Evolutionary conservation across 2,888 invertebrate genomes (phyloP), one percentile per base, ranked within the genome.

Genomic region (Helleia helle): DNA sequence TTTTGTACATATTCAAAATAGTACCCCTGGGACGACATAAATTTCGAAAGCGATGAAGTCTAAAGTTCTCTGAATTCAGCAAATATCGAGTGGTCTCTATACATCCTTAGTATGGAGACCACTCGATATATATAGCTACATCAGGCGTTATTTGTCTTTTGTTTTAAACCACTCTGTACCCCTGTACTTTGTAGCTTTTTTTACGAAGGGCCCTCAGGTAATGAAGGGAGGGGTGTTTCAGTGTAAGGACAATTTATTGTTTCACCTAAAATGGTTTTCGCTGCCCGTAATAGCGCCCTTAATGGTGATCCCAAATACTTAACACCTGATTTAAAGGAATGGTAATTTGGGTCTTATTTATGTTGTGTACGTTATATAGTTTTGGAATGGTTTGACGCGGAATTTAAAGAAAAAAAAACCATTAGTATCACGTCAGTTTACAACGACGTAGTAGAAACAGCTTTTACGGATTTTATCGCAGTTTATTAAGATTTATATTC

Each of bases 91-190:
- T 73, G 77, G 67, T 71, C 70, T 72, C 61, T 54, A 56, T 63
- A 67, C 68, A 67, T n/a, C n/a, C n/a, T n/a, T n/a, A n/a, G n/a
- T n/a, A n/a, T n/a, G n/a, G n/a, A n/a, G n/a, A n/a, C n/a, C n/a
- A n/a, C n/a, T n/a, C n/a, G n/a, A n/a, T n/a, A n/a, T n/a, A n/a
- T n/a, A n/a, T n/a, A n/a, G n/a, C n/a, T n/a, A n/a, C n/a, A n/a
- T n/a, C n/a, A n/a, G 56, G 63, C 67, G 66, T 71, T 70, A 71
- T 80, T 81, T 71, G 63, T 81, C 81, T 80, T 83, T 84, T 83
- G 84, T 84, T 84, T 84, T 80, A 84, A 83, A 80, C 69, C 76
- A 73, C 80, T 84, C 83, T 73, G 80, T 83, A 80, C 81, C 65
- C 77, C 72, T 55, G 61, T 65, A 59, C 71, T 83, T 68, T 73